Evolutionary conservation across 2,888 invertebrate species (phyloP), one percentile per base, ranked within the genome.

Genomic region (Phengaris arion): DNA sequence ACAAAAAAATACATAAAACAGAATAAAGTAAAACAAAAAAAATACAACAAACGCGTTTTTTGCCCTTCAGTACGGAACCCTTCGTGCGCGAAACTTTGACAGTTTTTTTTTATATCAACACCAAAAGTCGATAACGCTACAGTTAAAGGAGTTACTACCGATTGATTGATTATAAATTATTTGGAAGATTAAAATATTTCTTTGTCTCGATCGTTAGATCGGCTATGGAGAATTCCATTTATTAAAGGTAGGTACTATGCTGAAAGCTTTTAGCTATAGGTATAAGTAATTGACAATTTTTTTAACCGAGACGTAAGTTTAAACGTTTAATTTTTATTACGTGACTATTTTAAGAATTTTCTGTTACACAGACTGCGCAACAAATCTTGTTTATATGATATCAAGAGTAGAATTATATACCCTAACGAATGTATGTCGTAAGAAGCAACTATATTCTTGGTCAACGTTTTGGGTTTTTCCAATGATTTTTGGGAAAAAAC

Each of bases 351-450:
- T 54, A 72, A 51, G 70, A 54, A 72, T 72, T 54, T 52, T 54
- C 72, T 72, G 72, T 72, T 72, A 51, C 72, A 35, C 35, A 13
- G 72, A 72, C 72, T 72, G 72, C 72, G 72, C 72, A 72, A 72
- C 72, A 72, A 72, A 72, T 72, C 72, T 72, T 54, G 72, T 72
- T 72, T 72, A 69, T 69, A 69, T 69, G 69, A 15, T 69, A 54
- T 72, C 52, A 35, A 72, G 35, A 54, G 72, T 72, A 52, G 70
- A 70, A 70, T 59, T 59, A 22, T 70, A 70, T 70, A 22, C 70
- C 22, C 70, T 70, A 22, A 70, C 70, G 52, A 70, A 52, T 52
- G 22, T 15, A 22, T 70, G 70, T 51, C 70, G 70, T 52, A 70
- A 70, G 70, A 52, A 70, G 52, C 70, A 15, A 15, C 70, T 48